Percentiles rank a stretch among this genome's conserved stretches.
phyloP scores from a whole-genome alignment of 2,888 invertebrate genomes.

The Drosophila meridionalis region DNA sequence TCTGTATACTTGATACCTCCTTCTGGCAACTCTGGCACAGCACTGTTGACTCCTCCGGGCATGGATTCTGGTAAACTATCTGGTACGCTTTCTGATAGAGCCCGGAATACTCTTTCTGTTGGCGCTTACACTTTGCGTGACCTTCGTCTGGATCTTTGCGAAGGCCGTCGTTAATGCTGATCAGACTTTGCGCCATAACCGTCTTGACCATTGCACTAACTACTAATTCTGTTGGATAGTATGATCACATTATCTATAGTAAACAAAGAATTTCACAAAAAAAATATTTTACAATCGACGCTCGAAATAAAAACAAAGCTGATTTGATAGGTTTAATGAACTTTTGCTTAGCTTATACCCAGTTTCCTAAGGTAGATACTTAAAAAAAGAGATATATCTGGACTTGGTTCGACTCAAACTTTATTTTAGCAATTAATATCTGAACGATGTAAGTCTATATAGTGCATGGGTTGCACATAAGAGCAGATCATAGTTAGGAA shows the following conservation, averaged over 20 bases:
- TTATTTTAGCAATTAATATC: slow-evolving; percentile 11
- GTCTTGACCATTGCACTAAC: not conserved
- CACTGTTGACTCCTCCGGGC: not conserved
- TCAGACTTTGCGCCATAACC: not conserved
- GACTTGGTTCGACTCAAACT: not conserved
- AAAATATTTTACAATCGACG: not conserved
- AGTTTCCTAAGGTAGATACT: not conserved
- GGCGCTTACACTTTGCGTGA: not conserved
- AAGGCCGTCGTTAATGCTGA: not conserved
- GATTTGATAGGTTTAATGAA: not conserved
- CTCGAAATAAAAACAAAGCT: slow-evolving; percentile 4
- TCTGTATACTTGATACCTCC: not conserved
- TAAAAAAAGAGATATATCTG: not conserved
- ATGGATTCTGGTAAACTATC: not conserved
- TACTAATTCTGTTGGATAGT: not conserved
- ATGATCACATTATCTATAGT: not conserved
- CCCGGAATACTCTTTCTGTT: not conserved
- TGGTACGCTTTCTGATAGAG: not conserved
- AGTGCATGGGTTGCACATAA: slow-evolving; percentile 18
- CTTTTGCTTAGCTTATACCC: not conserved
- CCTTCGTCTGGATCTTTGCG: not conserved
- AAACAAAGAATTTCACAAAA: not conserved
- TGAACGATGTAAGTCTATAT: not conserved
- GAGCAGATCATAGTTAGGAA: slow-evolving; percentile 13
- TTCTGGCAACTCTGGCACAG: not conserved